These are phyloP conservation scores for Geotrypetes seraphini DNA, from an alignment of 2,797 vertebrate genomes.

Conservation along the genomic window DNA sequence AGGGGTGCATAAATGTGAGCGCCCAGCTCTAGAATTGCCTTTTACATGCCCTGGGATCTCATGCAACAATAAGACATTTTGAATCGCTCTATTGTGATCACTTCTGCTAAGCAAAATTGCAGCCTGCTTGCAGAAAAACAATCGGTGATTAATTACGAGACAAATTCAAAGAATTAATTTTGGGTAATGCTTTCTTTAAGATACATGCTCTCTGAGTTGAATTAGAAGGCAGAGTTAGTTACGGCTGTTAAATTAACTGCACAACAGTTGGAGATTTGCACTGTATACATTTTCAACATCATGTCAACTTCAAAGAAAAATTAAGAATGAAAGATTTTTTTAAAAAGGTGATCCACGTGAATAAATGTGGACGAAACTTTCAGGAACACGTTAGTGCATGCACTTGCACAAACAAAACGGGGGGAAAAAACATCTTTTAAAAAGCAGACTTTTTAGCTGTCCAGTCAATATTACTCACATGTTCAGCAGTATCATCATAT, in stretches of 20 bases:
- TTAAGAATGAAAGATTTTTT: conserved; percentile 4
- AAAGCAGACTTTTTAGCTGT: conserved; percentile 18
- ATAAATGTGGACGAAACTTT: not conserved
- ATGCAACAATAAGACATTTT: no score
- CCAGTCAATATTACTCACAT: conserved; percentile 77
- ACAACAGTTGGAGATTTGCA: not conserved
- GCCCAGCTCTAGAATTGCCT: no score
- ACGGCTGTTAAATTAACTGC: conserved; percentile 18
- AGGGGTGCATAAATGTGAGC: no score
- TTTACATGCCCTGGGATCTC: no score
- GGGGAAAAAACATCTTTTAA: not conserved
- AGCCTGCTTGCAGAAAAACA: no score
- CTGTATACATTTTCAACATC: conserved; percentile 12
- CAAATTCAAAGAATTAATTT: conserved; percentile 3
- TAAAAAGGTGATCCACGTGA: not conserved
- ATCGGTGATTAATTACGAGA: no score
- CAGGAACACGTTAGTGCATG: conserved; percentile 45
- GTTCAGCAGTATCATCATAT: conserved; percentile 96
- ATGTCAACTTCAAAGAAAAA: conserved; percentile 27
- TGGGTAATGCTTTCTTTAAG: not conserved
- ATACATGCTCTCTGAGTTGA: not conserved
- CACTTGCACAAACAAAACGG: conserved; percentile 25
- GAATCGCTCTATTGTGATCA: no score
- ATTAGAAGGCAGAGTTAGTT: conserved; percentile 31
- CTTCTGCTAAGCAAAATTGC: no score